A percentile compares a stretch with the other conserved stretches of the same genome.
phyloP scores from a whole-genome alignment of 2,888 invertebrate species.

The Drosophila anomelani region DNA sequence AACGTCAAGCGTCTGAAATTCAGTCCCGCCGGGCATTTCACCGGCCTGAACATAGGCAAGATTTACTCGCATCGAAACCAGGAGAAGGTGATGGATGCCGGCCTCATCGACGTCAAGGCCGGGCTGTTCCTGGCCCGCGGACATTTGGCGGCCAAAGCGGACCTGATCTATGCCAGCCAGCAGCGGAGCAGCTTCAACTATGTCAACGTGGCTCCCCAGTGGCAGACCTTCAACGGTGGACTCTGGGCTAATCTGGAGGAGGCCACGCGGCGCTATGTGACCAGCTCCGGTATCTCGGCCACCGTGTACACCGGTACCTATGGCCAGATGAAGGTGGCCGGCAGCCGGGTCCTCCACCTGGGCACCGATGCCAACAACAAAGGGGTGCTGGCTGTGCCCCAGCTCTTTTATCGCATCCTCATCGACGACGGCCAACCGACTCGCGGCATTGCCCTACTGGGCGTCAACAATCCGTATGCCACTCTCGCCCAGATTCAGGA shows the following conservation, averaged over 20 bases:
- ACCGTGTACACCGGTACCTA: slow-evolving; percentile 86
- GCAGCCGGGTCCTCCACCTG: slow-evolving; percentile 78
- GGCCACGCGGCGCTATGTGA: slow-evolving; percentile 85
- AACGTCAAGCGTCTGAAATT: slow-evolving; percentile 82
- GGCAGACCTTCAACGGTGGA: slow-evolving; percentile 87
- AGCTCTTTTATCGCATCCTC: slow-evolving; percentile 86
- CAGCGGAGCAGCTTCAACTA: slow-evolving; percentile 86
- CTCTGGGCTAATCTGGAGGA: slow-evolving; percentile 86
- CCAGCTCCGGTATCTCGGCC: slow-evolving; percentile 75
- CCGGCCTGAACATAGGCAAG: slow-evolving; percentile 71
- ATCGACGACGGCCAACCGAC: slow-evolving; percentile 82
- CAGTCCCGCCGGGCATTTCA: slow-evolving; percentile 82
- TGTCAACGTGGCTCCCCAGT: slow-evolving; percentile 86
- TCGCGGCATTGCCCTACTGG: slow-evolving; percentile 86
- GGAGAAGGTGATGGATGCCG: slow-evolving; percentile 64
- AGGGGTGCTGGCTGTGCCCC: slow-evolving; percentile 85
- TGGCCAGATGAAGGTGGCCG: slow-evolving; percentile 85
- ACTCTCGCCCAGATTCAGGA: slow-evolving; percentile 67
- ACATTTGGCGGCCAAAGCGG: slow-evolving; percentile 86
- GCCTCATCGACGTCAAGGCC: slow-evolving; percentile 56
- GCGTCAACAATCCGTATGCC: slow-evolving; percentile 83
- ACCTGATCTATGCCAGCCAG: slow-evolving; percentile 85
- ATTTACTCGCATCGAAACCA: slow-evolving; percentile 83
- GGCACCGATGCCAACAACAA: slow-evolving; percentile 75
- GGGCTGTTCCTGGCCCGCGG: slow-evolving; percentile 85